Evolutionary conservation across 2,113 vertebrate species (phyloP).

Genomic region (Oplegnathus fasciatus): DNA sequence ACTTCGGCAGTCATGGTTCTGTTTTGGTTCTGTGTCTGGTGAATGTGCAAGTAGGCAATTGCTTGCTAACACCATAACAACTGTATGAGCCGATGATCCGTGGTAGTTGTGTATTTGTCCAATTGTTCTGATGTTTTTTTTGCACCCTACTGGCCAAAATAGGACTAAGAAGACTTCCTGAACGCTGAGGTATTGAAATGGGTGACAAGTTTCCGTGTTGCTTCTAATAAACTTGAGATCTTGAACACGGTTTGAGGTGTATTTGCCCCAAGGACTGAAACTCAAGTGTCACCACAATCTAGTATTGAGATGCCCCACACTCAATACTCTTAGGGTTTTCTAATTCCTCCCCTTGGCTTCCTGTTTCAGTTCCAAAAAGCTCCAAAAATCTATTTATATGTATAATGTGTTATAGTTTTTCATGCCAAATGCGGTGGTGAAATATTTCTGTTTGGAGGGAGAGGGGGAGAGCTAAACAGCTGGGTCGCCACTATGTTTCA

Average conservation of each 20-base stretch:
- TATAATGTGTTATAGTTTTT: background rate
- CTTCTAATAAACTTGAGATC: background rate
- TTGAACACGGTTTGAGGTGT: background rate
- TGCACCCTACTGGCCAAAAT: too few relatives aligned
- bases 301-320: background rate
- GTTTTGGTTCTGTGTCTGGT: background rate
- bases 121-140: too few relatives aligned
- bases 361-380: background rate
- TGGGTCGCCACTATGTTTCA: background rate
- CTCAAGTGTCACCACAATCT: background rate
- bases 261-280: background rate
- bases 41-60: too few relatives aligned
- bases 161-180: too few relatives aligned
- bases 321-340: too few relatives aligned
- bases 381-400: too few relatives aligned
- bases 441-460: constrained; percentile 8
- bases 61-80: too few relatives aligned
- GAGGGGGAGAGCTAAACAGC: background rate
- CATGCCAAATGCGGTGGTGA: background rate
- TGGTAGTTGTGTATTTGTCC: too few relatives aligned
- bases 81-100: too few relatives aligned
- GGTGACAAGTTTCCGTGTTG: background rate
- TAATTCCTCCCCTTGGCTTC: too few relatives aligned
- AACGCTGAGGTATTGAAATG: background rate
- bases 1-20: background rate